A percentile compares a stretch with the other conserved stretches of the same genome.
These are phyloP conservation scores for Lasioglossum calceatum DNA, from an alignment of 2,888 invertebrate species.

Conservation along the genomic window DNA sequence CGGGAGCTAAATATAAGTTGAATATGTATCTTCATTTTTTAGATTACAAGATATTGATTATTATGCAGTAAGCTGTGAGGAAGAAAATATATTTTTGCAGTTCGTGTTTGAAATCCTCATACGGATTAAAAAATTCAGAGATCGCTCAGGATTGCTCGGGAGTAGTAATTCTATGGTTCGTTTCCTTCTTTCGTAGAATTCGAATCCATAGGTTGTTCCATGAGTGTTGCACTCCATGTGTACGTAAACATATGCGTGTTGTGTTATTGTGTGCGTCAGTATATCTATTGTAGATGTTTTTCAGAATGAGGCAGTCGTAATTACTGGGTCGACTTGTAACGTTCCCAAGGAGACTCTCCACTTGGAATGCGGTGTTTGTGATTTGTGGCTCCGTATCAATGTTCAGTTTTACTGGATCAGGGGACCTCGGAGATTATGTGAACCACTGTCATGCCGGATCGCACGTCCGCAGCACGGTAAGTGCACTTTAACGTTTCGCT, in stretches of 20 bases:
- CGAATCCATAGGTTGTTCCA: not conserved
- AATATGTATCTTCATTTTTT: not conserved
- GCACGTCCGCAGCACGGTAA: constrained; percentile 44
- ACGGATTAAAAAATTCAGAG: not conserved
- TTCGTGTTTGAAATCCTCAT: not conserved
- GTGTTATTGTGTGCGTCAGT: constrained; percentile 2
- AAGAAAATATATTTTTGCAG: not conserved
- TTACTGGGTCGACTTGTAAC: not conserved
- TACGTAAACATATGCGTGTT: too few species aligned
- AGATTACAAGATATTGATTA: too few species aligned
- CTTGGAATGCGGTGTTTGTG: not conserved
- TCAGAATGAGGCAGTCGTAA: constrained; percentile 29
- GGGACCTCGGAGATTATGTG: not conserved
- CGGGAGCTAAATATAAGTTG: not conserved
- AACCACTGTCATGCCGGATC: constrained; percentile 2
- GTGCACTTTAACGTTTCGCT: constrained; percentile 4
- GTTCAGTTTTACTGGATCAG: constrained; percentile 16
- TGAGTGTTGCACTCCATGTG: not conserved
- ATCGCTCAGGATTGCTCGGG: not conserved
- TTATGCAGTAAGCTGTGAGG: too few species aligned
- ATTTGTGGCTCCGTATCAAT: constrained; percentile 11
- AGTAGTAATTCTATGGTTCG: not conserved
- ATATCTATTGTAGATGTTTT: constrained; percentile 32
- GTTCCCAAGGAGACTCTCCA: not conserved
- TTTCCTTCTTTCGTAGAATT: not conserved